Percentiles rank a stretch among this genome's conserved stretches.
Evolutionary conservation across 2,797 vertebrate genomes (phyloP).

Genomic region (Falco columbarius): DNA sequence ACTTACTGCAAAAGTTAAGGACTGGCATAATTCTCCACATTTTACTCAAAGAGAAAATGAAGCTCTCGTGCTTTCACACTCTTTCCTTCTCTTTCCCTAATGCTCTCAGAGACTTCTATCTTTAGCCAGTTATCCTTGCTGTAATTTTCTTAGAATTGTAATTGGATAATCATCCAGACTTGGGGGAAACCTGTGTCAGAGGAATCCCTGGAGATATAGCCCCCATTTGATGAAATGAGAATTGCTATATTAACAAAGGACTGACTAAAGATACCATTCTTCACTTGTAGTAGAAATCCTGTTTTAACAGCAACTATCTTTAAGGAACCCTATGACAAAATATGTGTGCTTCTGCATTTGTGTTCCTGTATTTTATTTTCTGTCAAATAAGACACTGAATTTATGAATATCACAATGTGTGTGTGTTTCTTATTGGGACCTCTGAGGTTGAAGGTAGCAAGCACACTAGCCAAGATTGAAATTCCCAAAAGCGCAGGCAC

Average conservation of each 20-base stretch:
- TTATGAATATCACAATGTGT: not conserved
- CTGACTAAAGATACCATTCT: not conserved
- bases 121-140: slow-evolving; percentile 33
- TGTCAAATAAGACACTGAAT: not conserved
- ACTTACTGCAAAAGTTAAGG: not conserved
- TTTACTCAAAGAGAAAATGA: not conserved
- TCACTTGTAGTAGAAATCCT: not conserved
- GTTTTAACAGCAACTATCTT: not conserved
- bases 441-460: not conserved
- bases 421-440: not conserved
- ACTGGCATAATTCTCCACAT: not conserved
- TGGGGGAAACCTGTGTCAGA: slow-evolving; percentile 12
- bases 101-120: not conserved
- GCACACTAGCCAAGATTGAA: rapidly evolving
- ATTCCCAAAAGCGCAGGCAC: not conserved
- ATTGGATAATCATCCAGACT: slow-evolving; percentile 19
- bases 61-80: not conserved
- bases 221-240: not conserved
- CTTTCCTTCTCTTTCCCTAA: not conserved
- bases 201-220: slow-evolving; percentile 2
- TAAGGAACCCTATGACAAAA: not conserved
- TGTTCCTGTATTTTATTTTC: not conserved
- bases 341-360: not conserved
- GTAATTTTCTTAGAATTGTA: slow-evolving; percentile 49
- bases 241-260: not conserved